Percentiles rank a stretch among this genome's conserved stretches.
Conservation (phyloP, 2,797 vertebrate species). For the Holocentrus rufus region DNA sequence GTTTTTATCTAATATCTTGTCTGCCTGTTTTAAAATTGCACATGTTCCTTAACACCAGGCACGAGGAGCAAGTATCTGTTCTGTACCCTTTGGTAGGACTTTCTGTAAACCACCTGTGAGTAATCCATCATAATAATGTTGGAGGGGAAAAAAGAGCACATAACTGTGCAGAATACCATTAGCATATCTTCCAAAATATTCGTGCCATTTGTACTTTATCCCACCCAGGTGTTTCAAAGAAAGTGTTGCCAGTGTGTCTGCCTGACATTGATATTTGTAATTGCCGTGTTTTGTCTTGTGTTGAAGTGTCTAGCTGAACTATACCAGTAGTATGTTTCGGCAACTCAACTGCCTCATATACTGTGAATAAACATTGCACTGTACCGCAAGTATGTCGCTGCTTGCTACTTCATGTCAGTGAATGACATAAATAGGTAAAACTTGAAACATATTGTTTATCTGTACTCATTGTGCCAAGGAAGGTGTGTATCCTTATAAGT, state of each 20-base stretch:
- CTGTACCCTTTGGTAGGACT: background rate
- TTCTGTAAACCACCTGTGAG: conserved; percentile 31
- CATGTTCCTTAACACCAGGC: conserved; percentile 14
- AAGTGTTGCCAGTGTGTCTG: conserved; percentile 13
- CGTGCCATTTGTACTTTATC: conserved; percentile 25
- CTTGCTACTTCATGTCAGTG: conserved; percentile 54
- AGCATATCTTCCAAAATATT: conserved; percentile 45
- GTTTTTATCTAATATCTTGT: conserved; percentile 12
- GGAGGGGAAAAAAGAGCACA: conserved; percentile 12
- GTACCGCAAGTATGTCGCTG: conserved; percentile 51
- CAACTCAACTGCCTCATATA: conserved; percentile 69
- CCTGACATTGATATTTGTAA: conserved; percentile 39
- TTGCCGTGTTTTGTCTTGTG: conserved; percentile 47
- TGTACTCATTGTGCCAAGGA: conserved; percentile 58
- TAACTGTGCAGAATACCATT: conserved; percentile 28
- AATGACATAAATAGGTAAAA: conserved; percentile 46
- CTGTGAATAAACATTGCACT: conserved; percentile 80
- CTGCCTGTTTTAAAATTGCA: conserved; percentile 32
- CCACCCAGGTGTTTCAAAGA: conserved; percentile 15
- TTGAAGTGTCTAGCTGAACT: conserved; percentile 46
- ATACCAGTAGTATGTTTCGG: conserved; percentile 34
- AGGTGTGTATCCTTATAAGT: conserved; percentile 26
- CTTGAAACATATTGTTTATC: conserved; percentile 52
- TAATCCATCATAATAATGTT: conserved; percentile 18
- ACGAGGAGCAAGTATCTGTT: conserved; percentile 17